Evolutionary conservation across 2,113 vertebrate genomes (phyloP).

Genomic region (Neogobius melanostomus): DNA sequence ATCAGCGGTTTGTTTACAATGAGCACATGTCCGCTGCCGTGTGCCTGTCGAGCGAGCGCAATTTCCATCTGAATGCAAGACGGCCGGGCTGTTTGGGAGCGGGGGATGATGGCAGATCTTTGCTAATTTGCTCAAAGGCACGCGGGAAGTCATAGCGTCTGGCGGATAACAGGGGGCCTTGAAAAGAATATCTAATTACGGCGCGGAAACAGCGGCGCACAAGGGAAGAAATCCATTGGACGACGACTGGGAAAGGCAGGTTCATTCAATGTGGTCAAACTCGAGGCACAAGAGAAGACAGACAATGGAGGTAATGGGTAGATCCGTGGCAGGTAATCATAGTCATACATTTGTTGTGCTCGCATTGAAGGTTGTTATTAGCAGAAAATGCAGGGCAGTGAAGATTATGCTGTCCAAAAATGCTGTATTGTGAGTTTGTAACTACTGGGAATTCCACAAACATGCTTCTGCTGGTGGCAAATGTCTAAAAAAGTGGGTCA

Average conservation of each 20-base stretch:
- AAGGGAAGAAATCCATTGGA: neutral
- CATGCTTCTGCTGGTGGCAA: too few species aligned
- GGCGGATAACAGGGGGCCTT: conserved; percentile 11
- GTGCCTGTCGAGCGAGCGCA: neutral
- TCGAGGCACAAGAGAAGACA: neutral
- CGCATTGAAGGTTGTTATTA: too few species aligned
- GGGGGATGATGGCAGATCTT: neutral
- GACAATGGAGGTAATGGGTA: too few species aligned
- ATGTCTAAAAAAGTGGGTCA: too few species aligned
- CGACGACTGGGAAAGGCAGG: neutral
- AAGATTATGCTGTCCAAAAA: too few species aligned
- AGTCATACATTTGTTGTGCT: too few species aligned
- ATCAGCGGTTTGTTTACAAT: neutral
- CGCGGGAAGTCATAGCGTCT: conserved; percentile 23
- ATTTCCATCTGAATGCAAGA: conserved; percentile 25
- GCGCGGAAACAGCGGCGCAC: conserved; percentile 26
- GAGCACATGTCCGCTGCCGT: neutral
- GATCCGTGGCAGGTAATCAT: too few species aligned
- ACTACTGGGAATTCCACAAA: too few species aligned
- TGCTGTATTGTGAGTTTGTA: too few species aligned
- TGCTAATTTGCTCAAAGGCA: conserved; percentile 33
- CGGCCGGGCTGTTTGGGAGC: conserved; percentile 7
- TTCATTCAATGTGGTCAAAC: neutral
- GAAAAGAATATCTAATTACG: conserved; percentile 20
- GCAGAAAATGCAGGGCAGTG: too few species aligned